Evolutionary conservation across 2,888 invertebrate species (phyloP), one percentile per base, ranked within the genome.

Genomic region (Orthonychiurus folsomi): DNA sequence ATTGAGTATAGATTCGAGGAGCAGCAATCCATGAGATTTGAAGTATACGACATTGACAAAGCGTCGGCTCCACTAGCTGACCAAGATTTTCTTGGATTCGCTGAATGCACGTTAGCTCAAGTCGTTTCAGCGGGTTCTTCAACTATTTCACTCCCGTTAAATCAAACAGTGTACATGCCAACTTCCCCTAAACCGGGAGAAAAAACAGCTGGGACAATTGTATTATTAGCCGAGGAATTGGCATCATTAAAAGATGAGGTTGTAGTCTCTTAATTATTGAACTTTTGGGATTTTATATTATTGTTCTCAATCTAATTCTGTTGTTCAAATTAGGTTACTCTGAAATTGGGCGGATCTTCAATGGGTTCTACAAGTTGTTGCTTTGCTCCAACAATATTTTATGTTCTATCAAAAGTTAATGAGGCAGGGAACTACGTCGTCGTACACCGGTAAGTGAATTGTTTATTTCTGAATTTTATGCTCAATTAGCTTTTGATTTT

Each of bases 1-100:
- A 63, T 70, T 56, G 73, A 73, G 50, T 84, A 83, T 73, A 78
- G 78, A 62, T 83, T 83, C 76, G 83, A 83, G 71, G 80, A 81
- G 66, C 79, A 81, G 58, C 84, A 84, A 74, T 74, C 79, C 26
- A 73, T 84, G 37, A 77, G 77, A 70, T 80, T 83, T 74, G 79
- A 80, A 65, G 76, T 78, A 0, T 79, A 77, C 71, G 79, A 79
- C 69, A 73, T 77, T 60, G 79, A 79, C 69, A 75, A 73, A 25
- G 67, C 73, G 12, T 74, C 74, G 47, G 27, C 70, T 3, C 74
- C 74, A 60, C 66, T 78, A 12, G 69, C 68, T 21, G 74, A 75
- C 28, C 79, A 79, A 67, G 79, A 81, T 69, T 80, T 80, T 67
- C 75, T 84, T 3, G 84, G 84, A 9, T 74, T 75, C 56, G 75